Percentiles rank a stretch among this genome's conserved stretches.
Conservation (phyloP, 2,888 invertebrate genomes). For the Silvanus unidentatus region DNA sequence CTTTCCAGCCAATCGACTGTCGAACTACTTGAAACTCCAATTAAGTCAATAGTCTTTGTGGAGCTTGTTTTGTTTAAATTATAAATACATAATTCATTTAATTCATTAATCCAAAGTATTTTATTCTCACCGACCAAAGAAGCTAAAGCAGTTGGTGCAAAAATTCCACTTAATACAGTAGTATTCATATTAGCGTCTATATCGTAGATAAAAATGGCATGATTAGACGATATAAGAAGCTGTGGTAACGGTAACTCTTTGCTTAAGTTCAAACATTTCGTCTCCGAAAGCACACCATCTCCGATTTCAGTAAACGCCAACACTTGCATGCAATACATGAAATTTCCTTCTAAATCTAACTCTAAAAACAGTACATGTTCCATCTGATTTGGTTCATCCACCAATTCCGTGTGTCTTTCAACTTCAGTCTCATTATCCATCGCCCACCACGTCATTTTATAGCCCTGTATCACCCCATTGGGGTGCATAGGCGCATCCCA, state of each 20-base stretch:
- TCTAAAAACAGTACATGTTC: too few relatives aligned
- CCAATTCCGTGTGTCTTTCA: too few relatives aligned
- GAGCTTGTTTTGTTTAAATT: conserved; percentile 52
- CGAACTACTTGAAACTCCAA: conserved; percentile 59
- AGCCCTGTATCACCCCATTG: conserved; percentile 71
- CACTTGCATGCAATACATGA: conserved; percentile 51
- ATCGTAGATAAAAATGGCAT: conserved; percentile 69
- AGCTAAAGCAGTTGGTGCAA: conserved; percentile 64
- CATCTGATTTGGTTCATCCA: too few relatives aligned
- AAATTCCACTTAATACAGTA: conserved; percentile 56
- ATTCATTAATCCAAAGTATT: conserved; percentile 78
- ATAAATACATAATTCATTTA: conserved; percentile 63
- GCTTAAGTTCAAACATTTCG: conserved; percentile 61
- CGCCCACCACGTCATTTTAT: conserved; percentile 67
- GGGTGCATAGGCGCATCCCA: conserved; percentile 72
- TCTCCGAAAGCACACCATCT: conserved; percentile 62
- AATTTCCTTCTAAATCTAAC: background rate
- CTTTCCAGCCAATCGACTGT: conserved; percentile 85
- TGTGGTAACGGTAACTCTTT: conserved; percentile 73
- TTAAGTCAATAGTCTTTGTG: conserved; percentile 53
- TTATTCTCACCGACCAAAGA: conserved; percentile 65
- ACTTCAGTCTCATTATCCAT: conserved; percentile 36
- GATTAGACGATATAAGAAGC: conserved; percentile 66
- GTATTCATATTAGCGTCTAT: conserved; percentile 61
- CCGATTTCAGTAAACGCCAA: conserved; percentile 76